These are phyloP conservation scores for Phoenicopterus ruber DNA, from an alignment of 2,113 vertebrate species.

Conservation along the genomic window DNA sequence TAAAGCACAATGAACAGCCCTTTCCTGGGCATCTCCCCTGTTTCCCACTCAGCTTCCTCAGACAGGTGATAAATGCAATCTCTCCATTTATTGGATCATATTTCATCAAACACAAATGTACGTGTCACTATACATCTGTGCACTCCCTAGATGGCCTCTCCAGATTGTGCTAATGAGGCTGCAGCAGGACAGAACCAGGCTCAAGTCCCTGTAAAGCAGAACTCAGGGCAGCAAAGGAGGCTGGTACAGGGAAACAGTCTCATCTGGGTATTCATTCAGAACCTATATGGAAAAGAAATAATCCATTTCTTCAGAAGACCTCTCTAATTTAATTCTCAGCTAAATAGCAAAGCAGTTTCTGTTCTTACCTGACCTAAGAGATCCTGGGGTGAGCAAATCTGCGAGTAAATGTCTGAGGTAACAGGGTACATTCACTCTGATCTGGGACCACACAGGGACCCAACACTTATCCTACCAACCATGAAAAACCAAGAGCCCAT, in stretches of 20 bases:
- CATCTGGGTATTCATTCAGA: neutral
- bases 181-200: neutral
- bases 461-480: neutral
- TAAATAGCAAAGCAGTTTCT: neutral
- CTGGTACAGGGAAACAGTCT: neutral
- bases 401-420: neutral
- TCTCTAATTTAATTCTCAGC: neutral
- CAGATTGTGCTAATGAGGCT: neutral
- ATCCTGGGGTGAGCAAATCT: neutral
- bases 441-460: neutral
- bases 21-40: neutral
- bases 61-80: slow-evolving; percentile 11
- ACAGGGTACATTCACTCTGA: neutral
- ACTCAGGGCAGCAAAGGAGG: neutral
- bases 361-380: neutral
- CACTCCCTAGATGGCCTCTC: neutral
- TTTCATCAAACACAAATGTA: slow-evolving; percentile 27
- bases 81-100: neutral
- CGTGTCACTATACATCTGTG: neutral
- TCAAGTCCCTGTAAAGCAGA: neutral
- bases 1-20: neutral
- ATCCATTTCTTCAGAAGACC: neutral
- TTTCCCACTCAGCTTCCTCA: neutral
- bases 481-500: neutral
- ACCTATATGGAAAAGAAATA: neutral